These are phyloP conservation scores for Pagetopsis macropterus DNA, from an alignment of 2,797 vertebrate genomes.

Conservation along the genomic window DNA sequence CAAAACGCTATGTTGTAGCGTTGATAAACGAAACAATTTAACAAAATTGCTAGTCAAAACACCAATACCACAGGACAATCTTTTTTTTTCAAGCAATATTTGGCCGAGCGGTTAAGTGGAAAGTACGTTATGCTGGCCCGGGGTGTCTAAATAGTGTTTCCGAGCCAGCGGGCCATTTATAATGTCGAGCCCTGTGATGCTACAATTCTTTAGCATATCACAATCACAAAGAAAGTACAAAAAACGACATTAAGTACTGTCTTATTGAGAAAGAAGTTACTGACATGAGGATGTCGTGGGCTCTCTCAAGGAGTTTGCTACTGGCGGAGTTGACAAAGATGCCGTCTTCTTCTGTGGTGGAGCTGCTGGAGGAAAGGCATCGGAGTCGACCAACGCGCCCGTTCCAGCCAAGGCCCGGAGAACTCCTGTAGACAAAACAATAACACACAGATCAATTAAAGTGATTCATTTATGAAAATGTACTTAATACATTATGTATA, in stretches of 20 bases:
- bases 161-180: too few species aligned
- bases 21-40: too few species aligned
- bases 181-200: neutral
- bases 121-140: too few species aligned
- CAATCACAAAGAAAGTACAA: neutral
- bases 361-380: conserved; percentile 76
- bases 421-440: conserved; percentile 52
- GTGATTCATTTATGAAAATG: neutral
- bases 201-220: neutral
- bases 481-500: too few species aligned
- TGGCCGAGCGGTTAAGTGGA: too few species aligned
- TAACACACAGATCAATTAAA: neutral
- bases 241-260: neutral
- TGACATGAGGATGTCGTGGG: conserved; percentile 98
- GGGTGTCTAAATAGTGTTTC: too few species aligned
- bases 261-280: conserved; percentile 60
- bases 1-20: too few species aligned
- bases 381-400: conserved; percentile 83
- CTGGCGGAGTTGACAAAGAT: conserved; percentile 92
- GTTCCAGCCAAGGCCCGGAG: conserved; percentile 85
- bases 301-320: conserved; percentile 96
- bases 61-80: too few species aligned
- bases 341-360: conserved; percentile 90
- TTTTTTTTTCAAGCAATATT: too few species aligned
- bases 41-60: too few species aligned